Percentiles rank a stretch among this genome's conserved stretches.
Conservation (phyloP, 2,888 invertebrate species). For the Merodon equestris region DNA sequence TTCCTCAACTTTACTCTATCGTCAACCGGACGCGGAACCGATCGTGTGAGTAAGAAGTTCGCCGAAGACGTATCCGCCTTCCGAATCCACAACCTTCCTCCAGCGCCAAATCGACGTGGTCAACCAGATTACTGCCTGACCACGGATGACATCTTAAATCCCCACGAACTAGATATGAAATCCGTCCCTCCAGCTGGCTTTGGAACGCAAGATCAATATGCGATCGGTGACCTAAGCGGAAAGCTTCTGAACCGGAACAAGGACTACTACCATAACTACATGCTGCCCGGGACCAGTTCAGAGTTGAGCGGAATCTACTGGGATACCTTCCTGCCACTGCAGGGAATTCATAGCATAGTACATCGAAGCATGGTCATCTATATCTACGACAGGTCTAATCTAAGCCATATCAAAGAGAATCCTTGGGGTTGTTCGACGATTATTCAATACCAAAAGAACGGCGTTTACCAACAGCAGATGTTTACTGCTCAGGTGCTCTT, state of each 20-base stretch:
- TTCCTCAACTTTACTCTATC: constrained; percentile 86
- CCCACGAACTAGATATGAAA: constrained; percentile 81
- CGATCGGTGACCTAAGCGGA: constrained; percentile 92
- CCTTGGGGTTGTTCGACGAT: constrained; percentile 83
- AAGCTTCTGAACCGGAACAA: constrained; percentile 88
- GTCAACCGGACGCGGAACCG: constrained; percentile 83
- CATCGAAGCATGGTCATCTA: constrained; percentile 85
- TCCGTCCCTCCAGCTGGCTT: constrained; percentile 85
- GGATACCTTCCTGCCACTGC: constrained; percentile 92
- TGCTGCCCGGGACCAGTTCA: constrained; percentile 84
- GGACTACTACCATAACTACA: constrained; percentile 83
- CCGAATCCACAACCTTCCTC: constrained; percentile 86
- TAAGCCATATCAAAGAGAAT: constrained; percentile 74
- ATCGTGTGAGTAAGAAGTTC: constrained; percentile 85
- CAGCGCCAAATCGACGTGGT: constrained; percentile 80
- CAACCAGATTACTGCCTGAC: constrained; percentile 82
- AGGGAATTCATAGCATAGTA: constrained; percentile 87
- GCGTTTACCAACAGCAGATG: constrained; percentile 85
- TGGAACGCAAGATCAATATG: constrained; percentile 90
- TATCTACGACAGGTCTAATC: constrained; percentile 74
- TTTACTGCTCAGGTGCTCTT: constrained; percentile 89
- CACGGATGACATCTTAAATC: constrained; percentile 89
- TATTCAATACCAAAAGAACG: constrained; percentile 82
- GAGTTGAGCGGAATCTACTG: constrained; percentile 88
- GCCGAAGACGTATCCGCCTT: constrained; percentile 86